Conservation (phyloP, 2,113 vertebrate genomes). For the Trochalopteron elliotii region DNA sequence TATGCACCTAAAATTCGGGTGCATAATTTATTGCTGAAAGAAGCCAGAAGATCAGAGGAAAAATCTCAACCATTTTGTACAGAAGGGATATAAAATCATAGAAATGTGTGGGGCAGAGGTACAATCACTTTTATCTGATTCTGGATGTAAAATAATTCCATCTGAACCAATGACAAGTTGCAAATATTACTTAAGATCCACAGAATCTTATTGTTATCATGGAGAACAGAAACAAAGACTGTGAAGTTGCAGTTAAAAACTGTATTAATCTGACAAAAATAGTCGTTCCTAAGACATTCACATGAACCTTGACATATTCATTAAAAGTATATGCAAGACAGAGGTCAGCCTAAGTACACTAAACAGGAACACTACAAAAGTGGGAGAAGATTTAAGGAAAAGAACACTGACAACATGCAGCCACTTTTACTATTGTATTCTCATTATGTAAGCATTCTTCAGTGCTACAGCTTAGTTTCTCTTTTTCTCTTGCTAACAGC, state of each 20-base stretch:
- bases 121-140: neutral
- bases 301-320: neutral
- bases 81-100: neutral
- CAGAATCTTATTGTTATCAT: neutral
- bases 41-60: neutral
- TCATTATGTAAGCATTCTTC: neutral
- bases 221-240: neutral
- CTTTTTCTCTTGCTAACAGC: neutral
- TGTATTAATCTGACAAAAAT: neutral
- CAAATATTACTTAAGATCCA: neutral
- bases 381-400: neutral
- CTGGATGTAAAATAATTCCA: neutral
- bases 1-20: neutral
- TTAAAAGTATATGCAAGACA: neutral
- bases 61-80: neutral
- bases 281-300: neutral
- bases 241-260: neutral
- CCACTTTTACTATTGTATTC: neutral
- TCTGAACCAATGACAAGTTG: neutral
- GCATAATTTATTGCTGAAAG: neutral
- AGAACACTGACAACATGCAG: neutral
- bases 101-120: neutral
- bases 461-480: neutral
- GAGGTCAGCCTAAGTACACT: neutral
- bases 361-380: neutral